These are phyloP conservation scores for Brachionus calyciflorus DNA, from an alignment of 1,140 invertebrate genomes.

Conservation along the genomic window DNA sequence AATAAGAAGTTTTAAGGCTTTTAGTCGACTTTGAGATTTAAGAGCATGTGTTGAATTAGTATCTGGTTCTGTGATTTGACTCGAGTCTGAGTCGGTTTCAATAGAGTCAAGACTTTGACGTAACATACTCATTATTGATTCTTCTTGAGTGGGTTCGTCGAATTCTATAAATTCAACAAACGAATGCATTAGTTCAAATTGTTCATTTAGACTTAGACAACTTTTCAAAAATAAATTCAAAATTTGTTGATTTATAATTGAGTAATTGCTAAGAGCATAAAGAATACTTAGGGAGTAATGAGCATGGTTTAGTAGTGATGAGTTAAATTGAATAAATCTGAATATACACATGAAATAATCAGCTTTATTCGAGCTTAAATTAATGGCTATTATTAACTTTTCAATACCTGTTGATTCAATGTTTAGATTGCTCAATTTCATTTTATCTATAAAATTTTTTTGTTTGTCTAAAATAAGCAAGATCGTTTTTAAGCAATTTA, in stretches of 20 bases:
- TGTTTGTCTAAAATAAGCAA: slow-evolving; percentile 68
- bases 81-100: not conserved
- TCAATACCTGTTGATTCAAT: slow-evolving; percentile 72
- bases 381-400: slow-evolving; percentile 76
- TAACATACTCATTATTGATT: not conserved
- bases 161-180: slow-evolving; percentile 40
- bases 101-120: not conserved
- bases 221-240: slow-evolving; percentile 39
- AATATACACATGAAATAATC: slow-evolving; percentile 77
- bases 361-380: slow-evolving; percentile 71
- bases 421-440: slow-evolving; percentile 58
- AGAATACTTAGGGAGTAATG: not conserved
- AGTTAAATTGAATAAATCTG: slow-evolving; percentile 63
- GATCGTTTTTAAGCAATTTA: slow-evolving; percentile 70
- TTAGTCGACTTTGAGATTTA: too few species aligned
- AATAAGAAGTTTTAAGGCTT: slow-evolving; percentile 68
- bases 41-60: too few species aligned
- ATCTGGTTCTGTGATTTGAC: not conserved
- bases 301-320: not conserved
- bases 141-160: not conserved
- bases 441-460: slow-evolving; percentile 66
- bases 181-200: slow-evolving; percentile 38
- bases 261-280: slow-evolving; percentile 13
- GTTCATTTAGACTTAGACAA: slow-evolving; percentile 27
- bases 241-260: slow-evolving; percentile 19